These are phyloP conservation scores for Hassar affinis DNA, from an alignment of 2,113 vertebrate genomes.

Conservation along the genomic window DNA sequence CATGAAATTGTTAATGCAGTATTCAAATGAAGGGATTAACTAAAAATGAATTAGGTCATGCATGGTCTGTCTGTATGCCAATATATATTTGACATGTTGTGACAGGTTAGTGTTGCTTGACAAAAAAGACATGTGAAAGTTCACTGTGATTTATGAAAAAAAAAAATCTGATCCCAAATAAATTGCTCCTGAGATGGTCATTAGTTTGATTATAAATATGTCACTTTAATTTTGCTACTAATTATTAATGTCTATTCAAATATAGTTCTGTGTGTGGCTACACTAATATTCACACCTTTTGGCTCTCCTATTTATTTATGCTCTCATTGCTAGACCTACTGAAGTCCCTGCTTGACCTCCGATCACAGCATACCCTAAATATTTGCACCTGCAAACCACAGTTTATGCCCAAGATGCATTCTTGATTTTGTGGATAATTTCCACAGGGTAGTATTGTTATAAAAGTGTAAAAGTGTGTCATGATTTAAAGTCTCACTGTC, in stretches of 20 bases:
- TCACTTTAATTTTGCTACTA: neutral
- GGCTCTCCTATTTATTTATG: neutral
- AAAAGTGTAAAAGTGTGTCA: neutral
- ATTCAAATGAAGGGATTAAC: conserved; percentile 43
- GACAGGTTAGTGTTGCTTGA: conserved; percentile 9
- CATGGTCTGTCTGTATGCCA: neutral
- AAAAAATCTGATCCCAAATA: conserved; percentile 6
- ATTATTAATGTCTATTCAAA: neutral
- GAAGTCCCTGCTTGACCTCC: neutral
- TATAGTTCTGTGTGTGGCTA: neutral
- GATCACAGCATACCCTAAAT: neutral
- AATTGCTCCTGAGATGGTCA: neutral
- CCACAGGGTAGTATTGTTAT: neutral
- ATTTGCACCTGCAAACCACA: neutral
- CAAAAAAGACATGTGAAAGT: conserved; percentile 23
- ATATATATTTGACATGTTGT: conserved; percentile 16
- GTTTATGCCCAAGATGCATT: neutral
- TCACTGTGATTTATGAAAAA: neutral
- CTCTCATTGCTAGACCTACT: neutral
- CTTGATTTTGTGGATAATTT: neutral
- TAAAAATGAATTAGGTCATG: conserved; percentile 13
- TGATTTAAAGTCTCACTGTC: neutral
- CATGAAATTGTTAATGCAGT: conserved; percentile 23
- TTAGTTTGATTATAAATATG: conserved; percentile 27
- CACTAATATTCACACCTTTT: neutral